These are phyloP conservation scores for Hirtodrosophila cameraria DNA, from an alignment of 2,888 invertebrate genomes.

Conservation along the genomic window DNA sequence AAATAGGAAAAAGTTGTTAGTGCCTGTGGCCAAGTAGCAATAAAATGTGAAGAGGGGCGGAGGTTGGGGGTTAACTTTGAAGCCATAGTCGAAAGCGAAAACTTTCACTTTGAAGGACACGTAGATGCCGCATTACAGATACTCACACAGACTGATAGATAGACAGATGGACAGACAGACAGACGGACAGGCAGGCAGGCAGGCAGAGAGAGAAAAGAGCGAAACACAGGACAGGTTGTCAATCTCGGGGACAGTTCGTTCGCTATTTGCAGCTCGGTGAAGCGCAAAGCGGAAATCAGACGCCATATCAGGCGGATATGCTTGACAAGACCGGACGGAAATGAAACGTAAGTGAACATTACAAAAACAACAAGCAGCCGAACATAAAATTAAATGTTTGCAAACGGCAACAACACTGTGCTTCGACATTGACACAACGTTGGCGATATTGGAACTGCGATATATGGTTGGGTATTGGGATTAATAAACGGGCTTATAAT, in stretches of 20 bases:
- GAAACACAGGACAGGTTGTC: conserved; percentile 43
- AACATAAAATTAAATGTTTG: conserved; percentile 44
- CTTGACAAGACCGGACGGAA: conserved; percentile 63
- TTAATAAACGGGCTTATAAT: conserved; percentile 9
- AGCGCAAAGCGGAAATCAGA: conserved; percentile 70
- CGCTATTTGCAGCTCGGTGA: conserved; percentile 45
- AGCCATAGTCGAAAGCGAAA: conserved; percentile 44
- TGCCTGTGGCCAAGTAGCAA: not conserved
- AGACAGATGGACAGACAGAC: not conserved
- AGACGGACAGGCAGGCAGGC: not conserved
- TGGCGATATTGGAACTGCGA: conserved; percentile 43
- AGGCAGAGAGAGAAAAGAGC: not conserved
- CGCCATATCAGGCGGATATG: conserved; percentile 70
- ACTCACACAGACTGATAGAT: not conserved
- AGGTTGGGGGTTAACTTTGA: conserved; percentile 7
- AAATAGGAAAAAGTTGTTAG: conserved; percentile 1
- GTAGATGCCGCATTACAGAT: conserved; percentile 25
- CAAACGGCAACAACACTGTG: not conserved
- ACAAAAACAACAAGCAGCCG: conserved; percentile 38
- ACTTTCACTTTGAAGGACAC: conserved; percentile 71
- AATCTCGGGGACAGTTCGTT: conserved; percentile 50
- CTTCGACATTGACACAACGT: conserved; percentile 12
- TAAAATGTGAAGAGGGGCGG: not conserved
- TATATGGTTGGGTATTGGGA: not conserved
- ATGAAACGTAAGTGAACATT: conserved; percentile 57